Percentiles rank a stretch among this genome's conserved stretches.
Evolutionary conservation across 1,140 invertebrate genomes (phyloP).

Genomic region (Lineus longissimus): DNA sequence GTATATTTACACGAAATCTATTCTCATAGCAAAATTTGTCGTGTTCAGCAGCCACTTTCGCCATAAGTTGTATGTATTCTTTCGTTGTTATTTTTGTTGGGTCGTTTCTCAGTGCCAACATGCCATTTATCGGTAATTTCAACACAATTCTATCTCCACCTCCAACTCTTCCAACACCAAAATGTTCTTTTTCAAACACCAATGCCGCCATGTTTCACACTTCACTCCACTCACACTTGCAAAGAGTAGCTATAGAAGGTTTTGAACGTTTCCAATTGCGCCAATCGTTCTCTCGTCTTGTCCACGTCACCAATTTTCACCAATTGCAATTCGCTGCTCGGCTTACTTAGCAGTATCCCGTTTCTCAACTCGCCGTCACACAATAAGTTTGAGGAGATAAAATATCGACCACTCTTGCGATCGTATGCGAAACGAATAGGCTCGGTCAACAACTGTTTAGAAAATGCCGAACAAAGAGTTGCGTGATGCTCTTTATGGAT

Average conservation of each 20-base stretch:
- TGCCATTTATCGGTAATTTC: background rate
- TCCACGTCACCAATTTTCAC: background rate
- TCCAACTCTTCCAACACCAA: no score
- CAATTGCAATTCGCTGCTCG: conserved; percentile 6
- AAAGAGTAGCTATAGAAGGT: background rate
- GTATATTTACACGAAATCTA: background rate
- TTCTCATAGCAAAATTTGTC: conserved; percentile 2
- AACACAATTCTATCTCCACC: background rate
- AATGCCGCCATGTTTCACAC: background rate
- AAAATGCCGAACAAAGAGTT: conserved; percentile 2
- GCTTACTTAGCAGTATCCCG: background rate
- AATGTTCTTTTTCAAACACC: background rate
- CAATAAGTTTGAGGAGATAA: conserved; percentile 2
- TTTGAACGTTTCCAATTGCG: background rate
- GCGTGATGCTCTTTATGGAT: conserved; percentile 7
- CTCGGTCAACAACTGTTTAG: conserved; percentile 5
- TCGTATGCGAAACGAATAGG: conserved; percentile 3
- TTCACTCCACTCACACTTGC: background rate
- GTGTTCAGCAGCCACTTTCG: background rate
- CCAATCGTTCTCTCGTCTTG: background rate
- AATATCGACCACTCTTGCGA: conserved; percentile 4
- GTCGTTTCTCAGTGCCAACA: background rate
- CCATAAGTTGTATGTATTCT: background rate
- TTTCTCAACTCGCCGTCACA: conserved; percentile 1
- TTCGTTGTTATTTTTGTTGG: background rate